phyloP scores from a whole-genome alignment of 2,113 vertebrate species.

The Jaculus jaculus region DNA sequence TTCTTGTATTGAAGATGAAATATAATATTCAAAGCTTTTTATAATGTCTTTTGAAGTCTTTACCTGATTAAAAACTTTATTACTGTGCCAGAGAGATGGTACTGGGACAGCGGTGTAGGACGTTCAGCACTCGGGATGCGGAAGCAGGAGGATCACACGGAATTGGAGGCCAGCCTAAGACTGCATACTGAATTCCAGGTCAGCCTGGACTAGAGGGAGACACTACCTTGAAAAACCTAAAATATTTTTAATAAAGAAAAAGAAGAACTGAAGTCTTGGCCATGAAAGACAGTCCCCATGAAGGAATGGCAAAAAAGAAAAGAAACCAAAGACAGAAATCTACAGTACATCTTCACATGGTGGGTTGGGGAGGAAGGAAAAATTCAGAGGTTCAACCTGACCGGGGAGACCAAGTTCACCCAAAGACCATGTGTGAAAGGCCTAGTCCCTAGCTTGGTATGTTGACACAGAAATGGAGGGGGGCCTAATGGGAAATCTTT shows the following conservation, averaged over 20 bases:
- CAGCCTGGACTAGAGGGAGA: too few relatives aligned
- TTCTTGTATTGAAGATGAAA: slow-evolving; percentile 37
- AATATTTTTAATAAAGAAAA: too few relatives aligned
- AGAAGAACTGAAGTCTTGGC: slow-evolving; percentile 9
- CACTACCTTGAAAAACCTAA: too few relatives aligned
- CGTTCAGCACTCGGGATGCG: too few relatives aligned
- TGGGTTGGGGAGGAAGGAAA: not conserved
- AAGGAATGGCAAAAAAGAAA: not conserved
- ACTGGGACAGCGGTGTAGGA: too few relatives aligned
- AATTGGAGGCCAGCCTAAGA: too few relatives aligned
- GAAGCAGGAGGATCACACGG: too few relatives aligned
- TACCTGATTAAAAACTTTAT: slow-evolving; percentile 8
- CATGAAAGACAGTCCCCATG: not conserved
- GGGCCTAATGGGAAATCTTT: not conserved
- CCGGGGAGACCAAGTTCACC: not conserved
- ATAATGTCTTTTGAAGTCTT: slow-evolving; percentile 36
- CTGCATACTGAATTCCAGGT: too few relatives aligned
- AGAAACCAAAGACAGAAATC: not conserved
- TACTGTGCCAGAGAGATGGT: too few relatives aligned
- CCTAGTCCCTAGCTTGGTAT: not conserved
- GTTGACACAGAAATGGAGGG: too few relatives aligned
- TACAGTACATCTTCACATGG: not conserved
- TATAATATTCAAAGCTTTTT: not conserved
- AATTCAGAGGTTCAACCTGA: not conserved
- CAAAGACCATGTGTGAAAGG: not conserved